Percentiles rank a stretch among this genome's conserved stretches.
Conservation (phyloP, 2,888 invertebrate genomes). For the Malacosoma neustria region DNA sequence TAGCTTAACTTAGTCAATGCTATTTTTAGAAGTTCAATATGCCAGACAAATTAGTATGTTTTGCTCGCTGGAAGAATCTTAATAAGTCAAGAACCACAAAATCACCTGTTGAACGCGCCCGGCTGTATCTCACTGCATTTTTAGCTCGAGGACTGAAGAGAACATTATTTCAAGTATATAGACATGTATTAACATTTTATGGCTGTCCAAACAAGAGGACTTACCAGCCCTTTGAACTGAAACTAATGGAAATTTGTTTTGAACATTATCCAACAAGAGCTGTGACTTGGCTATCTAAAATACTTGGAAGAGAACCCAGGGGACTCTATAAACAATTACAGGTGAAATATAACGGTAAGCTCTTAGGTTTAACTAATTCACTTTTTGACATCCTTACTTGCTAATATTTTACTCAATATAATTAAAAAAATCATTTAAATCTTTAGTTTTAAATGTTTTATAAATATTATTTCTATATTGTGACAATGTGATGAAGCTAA, state of each 20-base stretch:
- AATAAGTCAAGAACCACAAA: conserved; percentile 22
- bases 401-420: too few species aligned
- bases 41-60: conserved; percentile 41
- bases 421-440: too few species aligned
- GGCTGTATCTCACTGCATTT: conserved; percentile 40
- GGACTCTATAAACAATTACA: conserved; percentile 37
- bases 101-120: conserved; percentile 31
- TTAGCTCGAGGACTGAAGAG: conserved; percentile 46
- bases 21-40: conserved; percentile 35
- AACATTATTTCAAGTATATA: conserved; percentile 44
- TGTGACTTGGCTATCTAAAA: conserved; percentile 25
- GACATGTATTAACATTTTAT: conserved; percentile 30
- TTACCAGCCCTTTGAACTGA: conserved; percentile 39
- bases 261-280: conserved; percentile 32
- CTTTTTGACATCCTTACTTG: too few species aligned
- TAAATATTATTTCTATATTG: too few species aligned
- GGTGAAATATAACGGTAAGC: conserved; percentile 24
- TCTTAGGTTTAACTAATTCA: too few species aligned
- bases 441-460: too few species aligned
- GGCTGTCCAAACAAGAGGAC: conserved; percentile 27
- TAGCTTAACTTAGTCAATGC: too few species aligned
- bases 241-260: conserved; percentile 46
- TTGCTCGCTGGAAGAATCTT: conserved; percentile 47
- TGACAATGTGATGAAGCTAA: too few species aligned
- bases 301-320: conserved; percentile 43